Base-by-base conservation (phyloP, 2,797 vertebrate species). In the Tragopan temminckii region DNA sequence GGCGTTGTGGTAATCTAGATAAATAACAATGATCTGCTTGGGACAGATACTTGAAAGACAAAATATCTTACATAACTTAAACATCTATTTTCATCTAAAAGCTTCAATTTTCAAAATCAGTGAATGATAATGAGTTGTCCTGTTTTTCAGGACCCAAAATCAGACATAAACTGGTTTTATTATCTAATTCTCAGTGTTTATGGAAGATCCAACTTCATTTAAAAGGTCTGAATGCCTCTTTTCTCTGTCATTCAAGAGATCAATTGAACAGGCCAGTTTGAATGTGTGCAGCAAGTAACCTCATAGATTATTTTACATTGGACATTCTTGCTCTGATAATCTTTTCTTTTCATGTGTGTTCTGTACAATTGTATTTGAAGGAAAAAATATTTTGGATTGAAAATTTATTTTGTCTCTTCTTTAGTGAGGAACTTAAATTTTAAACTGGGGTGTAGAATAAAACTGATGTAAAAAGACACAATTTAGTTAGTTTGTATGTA, bases 41-140 rank as follows among this genome's bases (percentile, higher is more conserved):
- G 88, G 92, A 91, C 83, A 97, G 96, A 85, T 90, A 69, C 58
- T 95, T 61, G 15, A 81, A 89, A 90, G 43, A 94, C 40, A 68
- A 93, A 63, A 68, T 25, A 31, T 82, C 48, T 57, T 40, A 78
- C 72, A 61, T 75, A 94, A 90, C 91, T 66, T 90, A 92, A 95
- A 90, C 90, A 86, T 33, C 36, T 82, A 19, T 85, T 96, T 91
- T 93, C 68, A 88, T 80, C 72, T 80, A 50, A 52, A 63, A 46
- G 46, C 59, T 89, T 88, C 76, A 83, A 40, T 92, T 96, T 93
- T 90, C 81, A 67, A 89, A 94, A 94, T 40, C 2, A 1, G 31
- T 61, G 67, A 84, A 17, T 71, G 70, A 84, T 82, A 85, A 71
- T 69, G 63, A 69, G 8, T 45, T 59, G 89, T 78, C 24, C 29